These are phyloP conservation scores for Idaea straminata DNA, from an alignment of 2,888 invertebrate species.

Conservation along the genomic window DNA sequence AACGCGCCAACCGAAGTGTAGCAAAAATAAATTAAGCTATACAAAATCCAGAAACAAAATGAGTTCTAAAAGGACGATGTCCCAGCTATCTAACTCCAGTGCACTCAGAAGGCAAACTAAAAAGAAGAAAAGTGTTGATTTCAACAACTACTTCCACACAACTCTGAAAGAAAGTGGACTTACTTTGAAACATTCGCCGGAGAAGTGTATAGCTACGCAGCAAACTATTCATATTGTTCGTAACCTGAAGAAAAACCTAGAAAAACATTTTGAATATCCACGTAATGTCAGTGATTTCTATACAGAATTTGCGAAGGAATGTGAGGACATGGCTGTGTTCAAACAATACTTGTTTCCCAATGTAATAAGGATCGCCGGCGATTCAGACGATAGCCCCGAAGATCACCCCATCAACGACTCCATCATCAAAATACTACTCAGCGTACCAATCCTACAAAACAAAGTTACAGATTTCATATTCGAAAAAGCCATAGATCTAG, in stretches of 20 bases:
- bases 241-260: conserved; percentile 53
- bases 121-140: conserved; percentile 38
- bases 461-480: conserved; percentile 81
- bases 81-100: conserved; percentile 32
- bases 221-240: conserved; percentile 74
- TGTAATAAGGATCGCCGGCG: conserved; percentile 40
- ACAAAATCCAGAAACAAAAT: conserved; percentile 14
- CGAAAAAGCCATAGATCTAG: conserved; percentile 80
- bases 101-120: conserved; percentile 39
- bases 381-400: conserved; percentile 44
- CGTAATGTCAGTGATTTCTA: conserved; percentile 79
- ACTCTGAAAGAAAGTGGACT: conserved; percentile 59
- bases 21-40: neutral
- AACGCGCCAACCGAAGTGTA: neutral
- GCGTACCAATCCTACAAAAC: conserved; percentile 81
- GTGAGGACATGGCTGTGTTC: conserved; percentile 38
- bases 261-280: conserved; percentile 72
- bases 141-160: conserved; percentile 45
- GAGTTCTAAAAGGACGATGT: conserved; percentile 40
- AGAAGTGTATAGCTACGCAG: conserved; percentile 47
- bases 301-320: conserved; percentile 40
- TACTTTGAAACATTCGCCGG: conserved; percentile 52
- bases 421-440: conserved; percentile 82
- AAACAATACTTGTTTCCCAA: conserved; percentile 66
- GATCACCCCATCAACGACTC: conserved; percentile 73